Conservation (phyloP, 1,140 invertebrate genomes). For the Fopius arisanus region DNA sequence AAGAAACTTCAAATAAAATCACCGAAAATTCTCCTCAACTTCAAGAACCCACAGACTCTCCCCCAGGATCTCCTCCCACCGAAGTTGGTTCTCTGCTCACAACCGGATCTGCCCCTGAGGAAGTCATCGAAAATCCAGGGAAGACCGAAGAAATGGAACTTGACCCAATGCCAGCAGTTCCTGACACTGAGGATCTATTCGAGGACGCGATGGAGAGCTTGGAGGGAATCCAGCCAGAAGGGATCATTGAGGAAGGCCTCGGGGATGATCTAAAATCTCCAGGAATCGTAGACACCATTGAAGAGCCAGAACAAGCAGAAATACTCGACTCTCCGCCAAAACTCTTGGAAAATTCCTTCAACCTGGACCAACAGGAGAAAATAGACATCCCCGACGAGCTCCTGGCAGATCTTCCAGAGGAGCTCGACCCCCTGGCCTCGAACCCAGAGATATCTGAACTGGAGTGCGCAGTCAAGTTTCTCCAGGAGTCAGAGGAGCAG, state of each 20-base stretch:
- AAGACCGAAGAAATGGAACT: background rate
- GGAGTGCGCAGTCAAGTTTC: slow-evolving; percentile 58
- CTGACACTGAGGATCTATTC: background rate
- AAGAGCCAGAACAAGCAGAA: slow-evolving; percentile 22
- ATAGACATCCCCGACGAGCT: slow-evolving; percentile 29
- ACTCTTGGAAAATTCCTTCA: slow-evolving; percentile 4
- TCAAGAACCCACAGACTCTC: too few relatives aligned
- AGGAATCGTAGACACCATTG: slow-evolving; percentile 29
- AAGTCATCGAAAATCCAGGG: background rate
- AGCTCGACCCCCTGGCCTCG: slow-evolving; percentile 35
- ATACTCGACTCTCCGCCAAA: background rate
- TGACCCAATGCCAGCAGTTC: background rate
- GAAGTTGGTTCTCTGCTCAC: background rate
- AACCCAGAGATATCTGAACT: slow-evolving; percentile 54
- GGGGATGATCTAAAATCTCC: slow-evolving; percentile 28
- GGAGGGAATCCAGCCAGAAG: background rate
- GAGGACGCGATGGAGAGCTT: background rate
- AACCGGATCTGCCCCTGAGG: background rate
- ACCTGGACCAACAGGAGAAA: background rate
- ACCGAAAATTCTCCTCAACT: too few relatives aligned
- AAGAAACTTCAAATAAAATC: too few relatives aligned
- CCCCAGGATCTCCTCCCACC: background rate
- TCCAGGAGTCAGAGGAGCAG: slow-evolving; percentile 58
- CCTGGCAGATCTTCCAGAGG: slow-evolving; percentile 25
- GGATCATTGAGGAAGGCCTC: background rate